Percentiles rank a stretch among this genome's conserved stretches.
Conservation (phyloP, 2,113 vertebrate genomes). For the Xiphophorus couchianus region DNA sequence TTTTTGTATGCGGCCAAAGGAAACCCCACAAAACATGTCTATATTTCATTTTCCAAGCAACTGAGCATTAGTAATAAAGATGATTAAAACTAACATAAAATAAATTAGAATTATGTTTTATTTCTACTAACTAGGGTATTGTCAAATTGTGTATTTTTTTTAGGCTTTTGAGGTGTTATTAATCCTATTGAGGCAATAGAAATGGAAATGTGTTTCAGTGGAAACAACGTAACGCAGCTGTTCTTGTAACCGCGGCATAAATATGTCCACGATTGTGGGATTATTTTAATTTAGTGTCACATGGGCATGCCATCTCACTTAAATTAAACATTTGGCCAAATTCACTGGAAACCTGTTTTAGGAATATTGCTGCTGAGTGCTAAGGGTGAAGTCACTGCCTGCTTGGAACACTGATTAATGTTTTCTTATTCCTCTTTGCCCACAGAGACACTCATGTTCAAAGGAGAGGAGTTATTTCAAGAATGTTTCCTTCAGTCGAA, state of each 20-base stretch:
- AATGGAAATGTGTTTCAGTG: conserved; percentile 63
- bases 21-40: not conserved
- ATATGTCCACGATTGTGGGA: conserved; percentile 33
- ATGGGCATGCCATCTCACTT: conserved; percentile 9
- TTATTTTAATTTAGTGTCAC: conserved; percentile 35
- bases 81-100: not conserved
- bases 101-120: not conserved
- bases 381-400: conserved; percentile 64
- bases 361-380: conserved; percentile 44
- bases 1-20: not conserved
- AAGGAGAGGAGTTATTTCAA: conserved; percentile 70
- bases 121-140: not conserved
- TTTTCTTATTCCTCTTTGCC: conserved; percentile 69
- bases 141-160: conserved; percentile 1
- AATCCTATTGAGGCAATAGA: conserved; percentile 47
- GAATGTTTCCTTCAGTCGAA: conserved; percentile 68
- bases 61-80: not conserved
- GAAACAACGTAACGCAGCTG: conserved; percentile 53
- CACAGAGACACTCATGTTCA: conserved; percentile 59
- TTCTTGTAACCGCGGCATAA: conserved; percentile 32
- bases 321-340: conserved; percentile 33
- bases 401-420: conserved; percentile 55
- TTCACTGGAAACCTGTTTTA: conserved; percentile 29
- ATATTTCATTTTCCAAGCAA: not conserved
- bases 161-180: conserved; percentile 23